Conservation (phyloP, 92 coral and sea anemone genomes). For the Porites lobata region DNA sequence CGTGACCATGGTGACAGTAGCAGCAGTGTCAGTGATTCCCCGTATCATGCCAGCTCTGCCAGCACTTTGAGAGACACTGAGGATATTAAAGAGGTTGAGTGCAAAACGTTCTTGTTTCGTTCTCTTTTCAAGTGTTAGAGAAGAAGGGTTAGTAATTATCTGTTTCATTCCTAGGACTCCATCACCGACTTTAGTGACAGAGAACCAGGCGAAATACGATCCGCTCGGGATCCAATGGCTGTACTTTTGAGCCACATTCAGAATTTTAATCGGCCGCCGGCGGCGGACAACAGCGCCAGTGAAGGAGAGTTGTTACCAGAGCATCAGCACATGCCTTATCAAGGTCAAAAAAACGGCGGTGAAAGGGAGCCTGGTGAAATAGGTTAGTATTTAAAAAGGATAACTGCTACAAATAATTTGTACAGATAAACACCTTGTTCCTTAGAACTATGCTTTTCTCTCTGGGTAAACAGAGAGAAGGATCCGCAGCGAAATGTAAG, state of each 20-base stretch:
- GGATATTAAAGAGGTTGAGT: constrained; percentile 77
- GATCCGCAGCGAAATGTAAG: too few relatives aligned
- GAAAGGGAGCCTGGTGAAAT: constrained; percentile 26
- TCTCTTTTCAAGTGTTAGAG: neutral
- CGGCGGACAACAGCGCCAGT: constrained; percentile 45
- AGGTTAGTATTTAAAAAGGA: neutral
- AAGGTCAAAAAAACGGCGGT: neutral
- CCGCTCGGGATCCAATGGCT: constrained; percentile 74
- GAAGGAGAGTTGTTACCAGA: constrained; percentile 32
- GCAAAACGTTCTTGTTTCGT: neutral
- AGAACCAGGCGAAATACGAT: constrained; percentile 82
- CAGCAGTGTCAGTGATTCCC: constrained; percentile 68
- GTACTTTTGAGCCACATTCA: constrained; percentile 58
- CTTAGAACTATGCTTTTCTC: too few relatives aligned
- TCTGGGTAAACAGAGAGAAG: too few relatives aligned
- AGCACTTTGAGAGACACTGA: constrained; percentile 85
- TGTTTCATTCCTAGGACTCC: constrained; percentile 69
- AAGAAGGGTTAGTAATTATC: neutral
- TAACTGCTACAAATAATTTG: too few relatives aligned
- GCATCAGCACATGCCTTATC: constrained; percentile 26
- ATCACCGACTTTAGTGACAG: constrained; percentile 79
- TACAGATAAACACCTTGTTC: too few relatives aligned
- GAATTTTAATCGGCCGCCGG: constrained; percentile 52
- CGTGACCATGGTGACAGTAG: constrained; percentile 38
- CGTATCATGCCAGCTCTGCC: constrained; percentile 63